A percentile compares a stretch with the other conserved stretches of the same genome.
These are phyloP conservation scores for Characodon lateralis DNA, from an alignment of 2,797 vertebrate species.

Conservation along the genomic window DNA sequence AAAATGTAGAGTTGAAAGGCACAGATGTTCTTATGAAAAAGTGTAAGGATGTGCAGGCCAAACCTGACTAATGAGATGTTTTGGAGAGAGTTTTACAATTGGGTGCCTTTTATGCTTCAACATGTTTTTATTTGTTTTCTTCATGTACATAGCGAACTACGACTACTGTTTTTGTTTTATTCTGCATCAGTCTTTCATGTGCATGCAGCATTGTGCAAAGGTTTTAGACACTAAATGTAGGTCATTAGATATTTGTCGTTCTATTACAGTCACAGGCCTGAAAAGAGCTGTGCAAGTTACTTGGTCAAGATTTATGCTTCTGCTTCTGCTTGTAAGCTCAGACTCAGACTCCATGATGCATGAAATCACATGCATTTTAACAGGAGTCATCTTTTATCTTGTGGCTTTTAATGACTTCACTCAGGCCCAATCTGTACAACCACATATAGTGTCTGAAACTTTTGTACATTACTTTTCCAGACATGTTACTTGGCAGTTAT, in stretches of 20 bases:
- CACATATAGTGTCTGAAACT: background rate
- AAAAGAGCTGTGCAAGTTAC: background rate
- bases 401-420: background rate
- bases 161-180: constrained; percentile 66
- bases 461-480: constrained; percentile 13
- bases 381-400: background rate
- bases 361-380: background rate
- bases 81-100: constrained; percentile 20
- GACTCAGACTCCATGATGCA: background rate
- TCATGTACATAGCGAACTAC: constrained; percentile 52
- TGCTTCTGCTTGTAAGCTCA: background rate
- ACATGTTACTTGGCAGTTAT: background rate
- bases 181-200: constrained; percentile 29
- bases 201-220: background rate
- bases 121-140: constrained; percentile 16
- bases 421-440: background rate
- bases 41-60: constrained; percentile 2
- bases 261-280: background rate
- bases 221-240: background rate
- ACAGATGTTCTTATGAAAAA: constrained; percentile 17
- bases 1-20: background rate
- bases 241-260: background rate
- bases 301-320: background rate
- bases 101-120: constrained; percentile 37
- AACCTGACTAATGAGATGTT: constrained; percentile 40